These are phyloP conservation scores for Hydractinia symbiolongicarpus DNA, from an alignment of 30 jellyfish, hydroid and myxozoan genomes.

Conservation along the genomic window DNA sequence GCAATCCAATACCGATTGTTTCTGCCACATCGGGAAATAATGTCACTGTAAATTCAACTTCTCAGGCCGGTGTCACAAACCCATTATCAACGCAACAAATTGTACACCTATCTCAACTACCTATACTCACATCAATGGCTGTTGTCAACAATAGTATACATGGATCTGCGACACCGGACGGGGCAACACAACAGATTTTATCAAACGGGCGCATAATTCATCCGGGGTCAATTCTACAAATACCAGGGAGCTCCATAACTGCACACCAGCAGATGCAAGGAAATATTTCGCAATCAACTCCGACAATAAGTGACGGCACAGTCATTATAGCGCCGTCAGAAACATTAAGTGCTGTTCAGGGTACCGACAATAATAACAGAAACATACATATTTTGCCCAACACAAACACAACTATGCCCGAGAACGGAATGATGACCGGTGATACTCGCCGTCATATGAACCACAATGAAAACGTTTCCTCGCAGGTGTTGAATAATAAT, in stretches of 20 bases:
- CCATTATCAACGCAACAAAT: conserved; percentile 54
- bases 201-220: conserved; percentile 30
- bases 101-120: conserved; percentile 81
- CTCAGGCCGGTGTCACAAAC: background rate
- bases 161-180: conserved; percentile 4
- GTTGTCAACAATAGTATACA: conserved; percentile 58
- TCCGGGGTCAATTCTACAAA: conserved; percentile 33
- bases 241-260: conserved; percentile 14
- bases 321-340: conserved; percentile 9
- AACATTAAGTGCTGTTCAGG: background rate
- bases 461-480: conserved; percentile 1
- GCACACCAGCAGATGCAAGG: conserved; percentile 2
- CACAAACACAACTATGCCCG: background rate
- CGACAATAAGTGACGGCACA: conserved; percentile 9
- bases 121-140: conserved; percentile 75
- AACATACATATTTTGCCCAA: background rate
- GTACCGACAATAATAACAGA: background rate
- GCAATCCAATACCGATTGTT: conserved; percentile 60
- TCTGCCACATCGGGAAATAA: conserved; percentile 47
- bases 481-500: background rate
- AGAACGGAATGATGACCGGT: background rate
- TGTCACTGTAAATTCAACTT: background rate
- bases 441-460: background rate
- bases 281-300: background rate
- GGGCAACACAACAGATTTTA: conserved; percentile 23